These are phyloP conservation scores for Drusus annulatus DNA, from an alignment of 1,140 invertebrate genomes.

Conservation along the genomic window DNA sequence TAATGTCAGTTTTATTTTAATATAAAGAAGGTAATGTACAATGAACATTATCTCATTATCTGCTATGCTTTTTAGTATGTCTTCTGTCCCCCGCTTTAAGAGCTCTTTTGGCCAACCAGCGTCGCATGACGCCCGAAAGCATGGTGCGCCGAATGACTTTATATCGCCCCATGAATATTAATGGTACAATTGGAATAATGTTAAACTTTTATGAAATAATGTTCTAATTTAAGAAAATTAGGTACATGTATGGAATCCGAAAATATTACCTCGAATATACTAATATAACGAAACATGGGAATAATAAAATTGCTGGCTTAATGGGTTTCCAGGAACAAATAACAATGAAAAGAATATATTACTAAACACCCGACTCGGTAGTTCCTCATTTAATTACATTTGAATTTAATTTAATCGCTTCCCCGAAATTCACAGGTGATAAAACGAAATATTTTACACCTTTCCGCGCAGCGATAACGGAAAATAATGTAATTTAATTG, in stretches of 20 bases:
- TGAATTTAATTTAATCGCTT: neutral
- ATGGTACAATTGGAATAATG: slow-evolving; percentile 58
- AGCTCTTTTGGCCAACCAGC: slow-evolving; percentile 34
- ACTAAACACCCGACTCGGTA: too few species aligned
- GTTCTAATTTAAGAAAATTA: slow-evolving; percentile 56
- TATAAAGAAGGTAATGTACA: neutral
- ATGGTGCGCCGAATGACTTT: slow-evolving; percentile 55
- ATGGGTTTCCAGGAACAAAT: neutral
- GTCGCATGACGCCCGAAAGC: slow-evolving; percentile 31
- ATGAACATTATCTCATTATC: slow-evolving; percentile 15
- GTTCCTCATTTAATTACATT: too few species aligned
- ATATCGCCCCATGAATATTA: slow-evolving; percentile 58
- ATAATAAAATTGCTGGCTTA: neutral
- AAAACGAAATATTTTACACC: slow-evolving; percentile 8
- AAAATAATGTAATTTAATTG: slow-evolving; percentile 35
- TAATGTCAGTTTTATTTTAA: neutral
- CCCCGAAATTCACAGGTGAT: neutral
- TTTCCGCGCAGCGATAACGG: neutral
- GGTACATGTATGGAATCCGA: slow-evolving; percentile 43
- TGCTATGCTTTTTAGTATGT: neutral
- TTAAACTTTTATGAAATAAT: slow-evolving; percentile 59
- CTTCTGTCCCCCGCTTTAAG: slow-evolving; percentile 26
- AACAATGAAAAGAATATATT: neutral
- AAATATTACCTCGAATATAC: neutral
- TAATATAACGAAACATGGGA: slow-evolving; percentile 4